A percentile compares a stretch with the other conserved stretches of the same genome.
Conservation (phyloP, 2,797 vertebrate species). For the Pogonophryne albipinna region DNA sequence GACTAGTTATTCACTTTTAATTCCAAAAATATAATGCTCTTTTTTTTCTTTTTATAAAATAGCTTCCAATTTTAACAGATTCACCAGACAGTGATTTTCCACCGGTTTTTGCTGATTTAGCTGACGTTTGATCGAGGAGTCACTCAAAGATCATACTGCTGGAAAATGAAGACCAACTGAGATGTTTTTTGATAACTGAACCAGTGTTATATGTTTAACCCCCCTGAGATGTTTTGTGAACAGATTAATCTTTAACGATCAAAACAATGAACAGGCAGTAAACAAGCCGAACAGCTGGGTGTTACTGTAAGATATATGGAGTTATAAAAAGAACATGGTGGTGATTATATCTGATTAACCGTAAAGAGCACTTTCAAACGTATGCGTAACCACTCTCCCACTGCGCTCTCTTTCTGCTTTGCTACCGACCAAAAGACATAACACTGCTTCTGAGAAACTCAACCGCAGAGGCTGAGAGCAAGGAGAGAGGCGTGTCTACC, state of each 20-base stretch:
- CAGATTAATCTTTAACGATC: constrained; percentile 21
- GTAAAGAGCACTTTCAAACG: constrained; percentile 33
- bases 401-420: constrained; percentile 33
- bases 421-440: constrained; percentile 33
- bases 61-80: constrained; percentile 2
- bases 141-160: constrained; percentile 21
- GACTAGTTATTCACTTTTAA: neutral
- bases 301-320: constrained; percentile 25
- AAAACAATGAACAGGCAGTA: constrained; percentile 32
- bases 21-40: neutral
- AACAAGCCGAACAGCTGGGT: constrained; percentile 33
- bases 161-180: neutral
- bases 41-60: neutral
- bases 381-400: constrained; percentile 13
- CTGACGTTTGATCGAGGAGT: neutral
- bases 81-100: constrained; percentile 30
- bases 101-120: constrained; percentile 9
- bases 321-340: constrained; percentile 38
- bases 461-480: constrained; percentile 45
- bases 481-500: constrained; percentile 39
- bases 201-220: neutral
- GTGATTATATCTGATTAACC: constrained; percentile 64
- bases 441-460: constrained; percentile 62
- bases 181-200: constrained; percentile 18
- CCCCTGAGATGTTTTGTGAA: neutral